A percentile compares a stretch with the other conserved stretches of the same genome.
phyloP scores from a whole-genome alignment of 37 sponge, comb jelly and placozoan species.

The Bolinopsis microptera region DNA sequence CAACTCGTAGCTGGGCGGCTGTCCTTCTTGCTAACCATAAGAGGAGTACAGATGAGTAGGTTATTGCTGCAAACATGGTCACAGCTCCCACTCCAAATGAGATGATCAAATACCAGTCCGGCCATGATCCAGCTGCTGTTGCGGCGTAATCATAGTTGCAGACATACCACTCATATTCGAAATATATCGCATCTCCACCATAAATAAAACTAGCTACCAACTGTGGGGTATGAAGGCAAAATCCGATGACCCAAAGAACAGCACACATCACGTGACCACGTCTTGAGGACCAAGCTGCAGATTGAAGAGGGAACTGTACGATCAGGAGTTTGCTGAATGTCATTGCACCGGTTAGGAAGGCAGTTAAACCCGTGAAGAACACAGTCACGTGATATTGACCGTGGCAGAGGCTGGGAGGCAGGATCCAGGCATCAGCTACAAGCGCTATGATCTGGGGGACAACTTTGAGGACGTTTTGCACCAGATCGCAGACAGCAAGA shows the following conservation, averaged over 20 bases:
- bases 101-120: background rate
- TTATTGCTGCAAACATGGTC: background rate
- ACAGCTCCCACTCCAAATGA: background rate
- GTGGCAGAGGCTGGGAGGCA: background rate
- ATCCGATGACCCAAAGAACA: background rate
- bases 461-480: background rate
- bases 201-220: background rate
- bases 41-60: background rate
- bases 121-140: background rate
- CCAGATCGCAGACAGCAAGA: background rate
- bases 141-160: background rate
- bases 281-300: background rate
- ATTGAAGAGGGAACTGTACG: background rate
- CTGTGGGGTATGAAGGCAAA: background rate
- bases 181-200: background rate
- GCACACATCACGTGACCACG: background rate
- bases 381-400: background rate
- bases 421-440: background rate
- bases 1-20: background rate
- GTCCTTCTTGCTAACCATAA: background rate
- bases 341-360: background rate
- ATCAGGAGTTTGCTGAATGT: background rate
- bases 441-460: background rate
- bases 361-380: background rate
- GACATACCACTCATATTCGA: background rate